Base-by-base conservation (phyloP, 53 echinoderm and acorn worm species). In the Luidia sarsii region DNA sequence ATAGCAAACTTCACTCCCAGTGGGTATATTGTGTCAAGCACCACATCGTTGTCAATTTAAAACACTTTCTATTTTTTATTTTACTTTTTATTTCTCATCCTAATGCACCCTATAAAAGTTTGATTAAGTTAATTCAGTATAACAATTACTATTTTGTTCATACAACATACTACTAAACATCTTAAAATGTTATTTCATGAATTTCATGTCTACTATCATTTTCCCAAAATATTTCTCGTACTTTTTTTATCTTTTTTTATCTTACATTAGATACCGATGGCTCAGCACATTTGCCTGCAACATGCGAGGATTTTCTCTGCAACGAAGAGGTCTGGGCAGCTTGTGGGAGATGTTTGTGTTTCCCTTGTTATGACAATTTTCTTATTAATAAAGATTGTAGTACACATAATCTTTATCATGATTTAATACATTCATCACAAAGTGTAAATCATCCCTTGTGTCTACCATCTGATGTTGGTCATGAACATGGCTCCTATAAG, bases 291-390 rank as follows among this genome's bases (percentile, higher is more conserved):
- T 0, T 8, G 55, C 55, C 55, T 54, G 55, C 66, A 13, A 41
- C 22, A 18, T 66, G 66, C 2, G 25, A 66, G 1, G 25, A 66
- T n/a, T 66, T 66, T 9, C 11, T 66, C 20, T 66, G 66, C 27
- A 0, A 31, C 0, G 43, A 66, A 22, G 66, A 65, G 65, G 65
- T 43, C 24, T 66, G 41, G 25, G 66, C 66, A 24, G 66, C 66
- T 7, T 66, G 66, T 24, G 25, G 39, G 20, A 41, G 2, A 18
- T 66, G 66, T 66, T 33, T 66, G 14, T 66, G 43, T 19, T 66
- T 66, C 0, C 25, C 41, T 10, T 66, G 66, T 22, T 66, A 33
- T 13, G 34, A 66, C 11, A 23, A 66, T 23, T 66, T 66, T 66
- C 9, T 33, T 18, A 24, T 66, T 3, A 43, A 41, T 31, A 41